phyloP scores from a whole-genome alignment of 2,888 invertebrate species.

The Lepidochrysops patricia region DNA sequence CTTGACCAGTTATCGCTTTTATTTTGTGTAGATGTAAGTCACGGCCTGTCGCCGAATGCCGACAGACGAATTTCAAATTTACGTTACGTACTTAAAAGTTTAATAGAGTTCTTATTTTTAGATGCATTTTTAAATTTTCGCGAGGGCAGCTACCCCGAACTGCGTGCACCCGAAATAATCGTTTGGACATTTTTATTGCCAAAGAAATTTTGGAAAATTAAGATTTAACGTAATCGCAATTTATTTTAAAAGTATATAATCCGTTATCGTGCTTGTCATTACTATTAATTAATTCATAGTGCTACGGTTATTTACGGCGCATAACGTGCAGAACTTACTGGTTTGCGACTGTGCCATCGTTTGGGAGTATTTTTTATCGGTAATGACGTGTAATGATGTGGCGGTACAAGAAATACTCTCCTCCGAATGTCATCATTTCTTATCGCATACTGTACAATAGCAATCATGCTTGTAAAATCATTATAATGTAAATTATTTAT shows the following conservation, averaged over 20 bases:
- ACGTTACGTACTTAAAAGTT: conserved; percentile 66
- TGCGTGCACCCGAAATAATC: conserved; percentile 46
- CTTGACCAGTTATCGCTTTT: conserved; percentile 59
- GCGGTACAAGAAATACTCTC: conserved; percentile 55
- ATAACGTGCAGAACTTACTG: conserved; percentile 52
- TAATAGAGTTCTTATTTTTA: conserved; percentile 51
- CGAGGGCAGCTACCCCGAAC: conserved; percentile 66
- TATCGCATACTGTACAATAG: conserved; percentile 43
- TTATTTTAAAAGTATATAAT: conserved; percentile 33
- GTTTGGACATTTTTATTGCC: conserved; percentile 54
- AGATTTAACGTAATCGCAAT: conserved; percentile 43
- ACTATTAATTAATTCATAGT: conserved; percentile 43
- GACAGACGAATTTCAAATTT: conserved; percentile 58
- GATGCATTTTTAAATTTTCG: conserved; percentile 56
- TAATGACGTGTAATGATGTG: conserved; percentile 28
- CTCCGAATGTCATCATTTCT: conserved; percentile 43
- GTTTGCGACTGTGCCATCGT: conserved; percentile 45
- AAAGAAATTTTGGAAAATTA: conserved; percentile 56
- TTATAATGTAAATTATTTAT: conserved; percentile 67
- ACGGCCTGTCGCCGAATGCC: conserved; percentile 46
- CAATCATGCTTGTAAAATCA: conserved; percentile 39
- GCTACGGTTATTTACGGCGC: conserved; percentile 59
- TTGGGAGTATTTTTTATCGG: conserved; percentile 57
- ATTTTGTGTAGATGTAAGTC: conserved; percentile 54
- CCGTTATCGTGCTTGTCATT: conserved; percentile 49